Percentiles rank a stretch among this genome's conserved stretches.
Evolutionary conservation across 2,113 vertebrate genomes (phyloP).

Genomic region (Jacana jacana): DNA sequence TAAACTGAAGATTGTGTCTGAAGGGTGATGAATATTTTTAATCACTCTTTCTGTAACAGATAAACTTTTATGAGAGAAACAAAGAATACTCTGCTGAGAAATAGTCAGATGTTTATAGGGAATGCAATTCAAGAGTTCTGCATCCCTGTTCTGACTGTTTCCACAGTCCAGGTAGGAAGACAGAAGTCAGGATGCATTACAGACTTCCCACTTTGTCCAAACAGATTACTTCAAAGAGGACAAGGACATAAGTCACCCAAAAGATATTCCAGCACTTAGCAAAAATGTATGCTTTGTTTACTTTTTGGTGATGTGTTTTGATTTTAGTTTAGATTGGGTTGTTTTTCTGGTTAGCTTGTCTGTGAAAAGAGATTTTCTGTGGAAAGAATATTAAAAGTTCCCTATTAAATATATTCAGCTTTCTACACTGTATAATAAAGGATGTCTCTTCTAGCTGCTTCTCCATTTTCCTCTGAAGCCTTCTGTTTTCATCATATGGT

Average conservation of each 20-base stretch:
- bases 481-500: not conserved
- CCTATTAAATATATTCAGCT: not conserved
- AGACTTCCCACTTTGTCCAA: not conserved
- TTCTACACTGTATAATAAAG: not conserved
- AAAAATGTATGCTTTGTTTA: not conserved
- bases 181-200: not conserved
- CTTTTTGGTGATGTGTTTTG: not conserved
- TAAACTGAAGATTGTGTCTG: not conserved
- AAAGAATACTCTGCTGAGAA: not conserved
- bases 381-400: accelerated
- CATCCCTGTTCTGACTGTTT: not conserved
- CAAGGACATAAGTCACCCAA: not conserved
- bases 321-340: not conserved
- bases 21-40: not conserved
- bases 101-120: not conserved
- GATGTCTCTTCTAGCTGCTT: not conserved
- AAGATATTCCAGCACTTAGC: not conserved
- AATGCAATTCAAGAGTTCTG: not conserved
- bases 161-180: not conserved
- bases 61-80: not conserved
- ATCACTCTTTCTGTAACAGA: not conserved
- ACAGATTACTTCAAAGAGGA: not conserved
- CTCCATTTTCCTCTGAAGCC: not conserved
- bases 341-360: not conserved
- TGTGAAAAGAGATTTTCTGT: not conserved